Conservation (phyloP, 2,888 invertebrate genomes). For the Drosophila paramelanica region DNA sequence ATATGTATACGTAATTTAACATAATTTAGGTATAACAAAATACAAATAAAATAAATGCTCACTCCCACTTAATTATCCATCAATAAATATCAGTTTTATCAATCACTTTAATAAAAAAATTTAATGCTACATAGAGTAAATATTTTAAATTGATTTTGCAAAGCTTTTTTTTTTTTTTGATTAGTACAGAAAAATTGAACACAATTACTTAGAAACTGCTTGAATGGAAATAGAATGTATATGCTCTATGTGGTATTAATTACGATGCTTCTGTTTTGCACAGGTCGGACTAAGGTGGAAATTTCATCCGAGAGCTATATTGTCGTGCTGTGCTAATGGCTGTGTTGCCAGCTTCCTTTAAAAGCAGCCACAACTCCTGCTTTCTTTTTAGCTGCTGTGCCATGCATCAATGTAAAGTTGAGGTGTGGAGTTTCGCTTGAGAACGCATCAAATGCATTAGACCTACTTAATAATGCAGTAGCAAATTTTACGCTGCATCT, state of each 20-base stretch:
- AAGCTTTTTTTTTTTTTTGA: no score
- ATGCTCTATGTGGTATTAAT: no score
- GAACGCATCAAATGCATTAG: conserved; percentile 77
- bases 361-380: conserved; percentile 63
- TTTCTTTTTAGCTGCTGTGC: conserved; percentile 22
- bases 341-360: conserved; percentile 31
- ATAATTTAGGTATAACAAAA: no score
- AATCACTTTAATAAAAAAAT: background rate
- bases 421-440: conserved; percentile 43
- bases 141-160: background rate
- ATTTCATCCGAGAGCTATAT: no score
- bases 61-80: no score
- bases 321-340: conserved; percentile 6
- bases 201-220: no score
- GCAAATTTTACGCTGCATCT: conserved; percentile 45
- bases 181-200: no score
- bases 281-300: background rate
- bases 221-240: no score
- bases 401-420: conserved; percentile 53
- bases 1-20: no score
- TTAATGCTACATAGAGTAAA: background rate
- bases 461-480: conserved; percentile 69
- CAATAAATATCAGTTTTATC: no score
- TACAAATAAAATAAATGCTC: no score
- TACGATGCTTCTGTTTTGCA: background rate